Conservation (phyloP, 2,113 vertebrate genomes). For the Merops nubicus region DNA sequence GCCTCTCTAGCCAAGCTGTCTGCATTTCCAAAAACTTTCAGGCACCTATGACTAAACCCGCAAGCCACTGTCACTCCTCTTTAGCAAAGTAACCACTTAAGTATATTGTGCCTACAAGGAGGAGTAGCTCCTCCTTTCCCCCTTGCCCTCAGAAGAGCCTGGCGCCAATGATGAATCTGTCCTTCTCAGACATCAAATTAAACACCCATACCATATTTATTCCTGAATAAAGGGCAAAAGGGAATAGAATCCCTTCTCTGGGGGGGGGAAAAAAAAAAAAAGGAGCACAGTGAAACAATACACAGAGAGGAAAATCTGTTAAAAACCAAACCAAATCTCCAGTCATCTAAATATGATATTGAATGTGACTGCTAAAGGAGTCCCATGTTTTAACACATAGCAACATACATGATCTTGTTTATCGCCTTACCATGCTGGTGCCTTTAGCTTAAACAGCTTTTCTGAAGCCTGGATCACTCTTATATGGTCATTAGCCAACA, state of each 20-base stretch:
- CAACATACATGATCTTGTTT: neutral
- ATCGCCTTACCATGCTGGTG: constrained; percentile 89
- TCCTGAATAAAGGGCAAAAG: neutral
- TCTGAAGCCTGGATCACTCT: constrained; percentile 96
- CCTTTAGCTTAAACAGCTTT: constrained; percentile 96
- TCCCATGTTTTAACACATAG: neutral
- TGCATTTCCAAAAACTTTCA: neutral
- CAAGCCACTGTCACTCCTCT: neutral
- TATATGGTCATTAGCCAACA: constrained; percentile 92
- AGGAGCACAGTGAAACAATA: neutral
- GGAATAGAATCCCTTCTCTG: neutral
- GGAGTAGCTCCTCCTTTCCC: neutral
- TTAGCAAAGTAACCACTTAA: neutral
- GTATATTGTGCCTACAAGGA: neutral
- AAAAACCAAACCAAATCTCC: neutral
- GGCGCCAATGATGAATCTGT: neutral
- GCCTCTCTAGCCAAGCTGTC: neutral
- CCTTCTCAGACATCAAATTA: neutral
- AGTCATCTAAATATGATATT: neutral
- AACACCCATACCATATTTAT: neutral
- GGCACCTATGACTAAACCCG: neutral
- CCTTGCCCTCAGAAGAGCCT: neutral
- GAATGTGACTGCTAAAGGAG: neutral
- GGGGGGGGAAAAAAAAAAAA: too few species aligned
- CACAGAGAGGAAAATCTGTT: neutral